Conservation (phyloP, 2,888 invertebrate genomes). For the Diplolepis rosae region DNA sequence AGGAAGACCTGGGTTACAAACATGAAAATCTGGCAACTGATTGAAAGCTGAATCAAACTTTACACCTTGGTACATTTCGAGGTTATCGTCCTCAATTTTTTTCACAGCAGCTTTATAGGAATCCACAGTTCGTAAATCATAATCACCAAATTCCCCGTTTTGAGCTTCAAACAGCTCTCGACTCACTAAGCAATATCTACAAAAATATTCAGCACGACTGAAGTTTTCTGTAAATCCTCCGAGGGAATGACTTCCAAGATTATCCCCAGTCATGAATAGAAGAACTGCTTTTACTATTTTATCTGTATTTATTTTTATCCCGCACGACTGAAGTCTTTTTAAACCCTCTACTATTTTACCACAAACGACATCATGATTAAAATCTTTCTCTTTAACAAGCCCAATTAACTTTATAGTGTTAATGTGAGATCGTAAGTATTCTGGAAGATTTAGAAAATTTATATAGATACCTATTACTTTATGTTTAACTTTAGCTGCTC, state of each 20-base stretch:
- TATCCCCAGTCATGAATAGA: slow-evolving; percentile 43
- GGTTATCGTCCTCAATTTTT: slow-evolving; percentile 4
- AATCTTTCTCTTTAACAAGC: slow-evolving; percentile 53
- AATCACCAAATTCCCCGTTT: slow-evolving; percentile 12
- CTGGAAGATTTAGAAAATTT: slow-evolving; percentile 51
- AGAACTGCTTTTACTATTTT: slow-evolving; percentile 46
- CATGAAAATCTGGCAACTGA: slow-evolving; percentile 26
- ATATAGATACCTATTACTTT: slow-evolving; percentile 58
- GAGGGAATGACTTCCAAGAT: slow-evolving; percentile 52
- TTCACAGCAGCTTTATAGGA: slow-evolving; percentile 25
- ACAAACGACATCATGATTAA: slow-evolving; percentile 50
- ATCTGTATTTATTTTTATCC: slow-evolving; percentile 36
- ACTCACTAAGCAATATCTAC: slow-evolving; percentile 51
- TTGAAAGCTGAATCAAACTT: slow-evolving; percentile 42
- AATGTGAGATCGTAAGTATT: slow-evolving; percentile 47
- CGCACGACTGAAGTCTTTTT: slow-evolving; percentile 49
- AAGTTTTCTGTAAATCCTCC: slow-evolving; percentile 60
- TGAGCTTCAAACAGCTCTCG: slow-evolving; percentile 30
- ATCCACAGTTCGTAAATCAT: slow-evolving; percentile 34
- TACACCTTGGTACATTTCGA: slow-evolving; percentile 23
- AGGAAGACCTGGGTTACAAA: slow-evolving; percentile 33
- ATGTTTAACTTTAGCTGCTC: slow-evolving; percentile 53
- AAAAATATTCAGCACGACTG: slow-evolving; percentile 48
- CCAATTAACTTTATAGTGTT: slow-evolving; percentile 57
- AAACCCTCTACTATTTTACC: slow-evolving; percentile 51